Conservation (phyloP, 2,797 vertebrate genomes). For the Gila robusta region DNA sequence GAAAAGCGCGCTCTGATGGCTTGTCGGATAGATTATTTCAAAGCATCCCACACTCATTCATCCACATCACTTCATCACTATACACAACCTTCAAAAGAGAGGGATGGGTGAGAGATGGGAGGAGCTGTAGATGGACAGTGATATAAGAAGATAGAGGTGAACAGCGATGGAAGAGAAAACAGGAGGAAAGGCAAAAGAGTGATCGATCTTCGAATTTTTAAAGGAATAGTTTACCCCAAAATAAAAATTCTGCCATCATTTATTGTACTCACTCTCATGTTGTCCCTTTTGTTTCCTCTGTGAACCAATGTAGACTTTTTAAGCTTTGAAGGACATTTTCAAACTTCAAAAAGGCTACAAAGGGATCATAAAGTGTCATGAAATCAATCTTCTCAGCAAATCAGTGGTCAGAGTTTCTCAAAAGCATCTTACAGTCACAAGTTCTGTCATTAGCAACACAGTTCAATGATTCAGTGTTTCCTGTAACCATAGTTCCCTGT, state of each 20-base stretch:
- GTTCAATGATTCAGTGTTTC: constrained; percentile 4
- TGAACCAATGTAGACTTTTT: neutral
- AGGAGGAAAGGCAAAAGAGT: constrained; percentile 26
- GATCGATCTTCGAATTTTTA: neutral
- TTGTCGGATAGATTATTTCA: constrained; percentile 64
- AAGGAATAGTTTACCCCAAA: neutral
- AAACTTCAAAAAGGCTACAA: neutral
- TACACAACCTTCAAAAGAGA: constrained; percentile 30
- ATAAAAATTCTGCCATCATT: neutral
- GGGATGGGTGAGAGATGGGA: neutral
- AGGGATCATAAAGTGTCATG: neutral
- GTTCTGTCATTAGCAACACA: neutral
- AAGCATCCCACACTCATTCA: constrained; percentile 53
- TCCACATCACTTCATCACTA: constrained; percentile 61
- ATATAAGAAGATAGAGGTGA: neutral
- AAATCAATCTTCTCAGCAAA: neutral
- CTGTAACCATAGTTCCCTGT: neutral
- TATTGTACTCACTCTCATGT: neutral
- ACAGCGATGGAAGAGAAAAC: constrained; percentile 2
- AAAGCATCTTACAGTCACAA: neutral
- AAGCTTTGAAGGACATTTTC: neutral
- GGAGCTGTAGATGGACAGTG: constrained; percentile 31
- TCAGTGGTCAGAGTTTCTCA: neutral
- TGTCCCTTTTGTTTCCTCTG: neutral
- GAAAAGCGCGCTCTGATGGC: constrained; percentile 41